phyloP scores from a whole-genome alignment of 2,888 invertebrate species.

The Lasioglossum morio region DNA sequence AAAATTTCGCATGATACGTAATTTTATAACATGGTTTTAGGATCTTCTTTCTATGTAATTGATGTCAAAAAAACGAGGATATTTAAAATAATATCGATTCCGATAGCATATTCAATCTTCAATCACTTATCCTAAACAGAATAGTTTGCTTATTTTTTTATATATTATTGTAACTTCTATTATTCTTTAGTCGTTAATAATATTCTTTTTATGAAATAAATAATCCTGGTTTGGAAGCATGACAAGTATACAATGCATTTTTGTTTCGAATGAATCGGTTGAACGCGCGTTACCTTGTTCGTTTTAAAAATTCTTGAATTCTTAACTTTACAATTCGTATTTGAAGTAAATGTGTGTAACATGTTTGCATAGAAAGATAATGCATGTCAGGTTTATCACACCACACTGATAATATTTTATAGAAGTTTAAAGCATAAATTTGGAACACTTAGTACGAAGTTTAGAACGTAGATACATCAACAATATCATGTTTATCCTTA shows the following conservation, averaged over 20 bases:
- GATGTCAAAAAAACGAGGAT: conserved; percentile 22
- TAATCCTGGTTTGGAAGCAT: conserved; percentile 33
- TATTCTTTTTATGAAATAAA: conserved; percentile 37
- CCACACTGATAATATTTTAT: conserved; percentile 36
- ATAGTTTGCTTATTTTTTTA: conserved; percentile 19
- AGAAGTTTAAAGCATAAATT: conserved; percentile 42
- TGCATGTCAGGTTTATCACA: conserved; percentile 36
- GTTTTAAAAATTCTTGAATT: conserved; percentile 22
- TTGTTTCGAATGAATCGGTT: conserved; percentile 26
- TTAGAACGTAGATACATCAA: conserved; percentile 44
- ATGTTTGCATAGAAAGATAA: conserved; percentile 37
- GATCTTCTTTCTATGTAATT: conserved; percentile 32
- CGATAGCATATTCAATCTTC: conserved; percentile 13
- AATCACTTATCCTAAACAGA: conserved; percentile 23
- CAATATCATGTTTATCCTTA: conserved; percentile 51
- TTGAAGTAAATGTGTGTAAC: conserved; percentile 29
- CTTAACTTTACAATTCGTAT: conserved; percentile 37
- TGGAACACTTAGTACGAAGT: conserved; percentile 50
- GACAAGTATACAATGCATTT: conserved; percentile 11
- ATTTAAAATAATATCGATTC: conserved; percentile 36
- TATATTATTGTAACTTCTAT: conserved; percentile 32
- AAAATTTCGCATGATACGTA: conserved; percentile 20
- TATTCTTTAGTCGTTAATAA: conserved; percentile 27
- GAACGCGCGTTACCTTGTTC: conserved; percentile 1
- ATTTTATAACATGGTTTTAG: conserved; percentile 40